Evolutionary conservation across 2,888 invertebrate species (phyloP), one percentile per base, ranked within the genome.

Genomic region (Trissonchulus latispiculum): DNA sequence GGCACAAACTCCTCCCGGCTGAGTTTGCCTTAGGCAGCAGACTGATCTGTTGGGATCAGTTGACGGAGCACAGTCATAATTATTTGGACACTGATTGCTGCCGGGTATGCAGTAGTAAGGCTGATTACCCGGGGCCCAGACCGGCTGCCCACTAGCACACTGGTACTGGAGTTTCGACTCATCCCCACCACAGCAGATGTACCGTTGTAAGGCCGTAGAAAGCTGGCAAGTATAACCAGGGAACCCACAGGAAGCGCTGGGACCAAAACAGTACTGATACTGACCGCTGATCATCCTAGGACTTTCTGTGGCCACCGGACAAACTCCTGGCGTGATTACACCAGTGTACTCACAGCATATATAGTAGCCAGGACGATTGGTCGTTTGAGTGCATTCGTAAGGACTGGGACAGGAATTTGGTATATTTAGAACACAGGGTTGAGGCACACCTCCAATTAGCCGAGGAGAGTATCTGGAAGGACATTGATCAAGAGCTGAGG

Each of bases 271-370:
- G 64, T 31, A 62, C 28, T 28, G 31, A 28, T 18, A 28, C 28
- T 28, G 31, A 18, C 28, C n/a, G 2, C 28, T 8, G 3, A 18
- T 35, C 32, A 33, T 33, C 32, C 23, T 68, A n/a, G 31, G 15
- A 8, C 28, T 18, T n/a, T 68, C 32, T 8, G 15, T 15, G 35
- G 23, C 3, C 2, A 15, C 35, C 2, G 68, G 68, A 31, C 71
- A 61, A 15, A 64, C 29, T 3, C n/a, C n/a, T 8, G 23, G 68
- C 8, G 15, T 31, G 8, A 31, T 28, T 2, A 32, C 15, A 28
- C 68, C 68, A 70, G 31, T 31, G 23, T n/a, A 28, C 31, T 69
- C 18, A 36, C 72, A 72, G 70, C 72, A 72, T 33, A 72, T 72
- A 32, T 72, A 72, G 48, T n/a, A 23, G 35, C 35, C 36, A n/a